Percentiles rank a stretch among this genome's conserved stretches.
Evolutionary conservation across 2,797 vertebrate species (phyloP).

Genomic region (Potorous gilbertii): DNA sequence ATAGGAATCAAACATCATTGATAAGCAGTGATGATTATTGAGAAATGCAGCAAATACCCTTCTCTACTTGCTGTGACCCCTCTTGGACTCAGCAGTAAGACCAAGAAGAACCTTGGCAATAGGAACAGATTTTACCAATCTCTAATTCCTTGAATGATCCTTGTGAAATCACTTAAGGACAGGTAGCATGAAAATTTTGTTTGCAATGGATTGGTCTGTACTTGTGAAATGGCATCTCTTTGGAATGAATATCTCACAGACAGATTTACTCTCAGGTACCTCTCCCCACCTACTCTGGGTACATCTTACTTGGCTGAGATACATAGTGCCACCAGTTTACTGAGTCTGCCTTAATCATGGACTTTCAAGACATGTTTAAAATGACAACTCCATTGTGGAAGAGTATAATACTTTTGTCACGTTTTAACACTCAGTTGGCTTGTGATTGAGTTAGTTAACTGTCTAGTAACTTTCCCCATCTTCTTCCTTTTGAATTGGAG

Average conservation of each 20-base stretch:
- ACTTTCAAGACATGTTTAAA: neutral
- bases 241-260: neutral
- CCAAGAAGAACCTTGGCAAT: neutral
- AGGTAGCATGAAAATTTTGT: neutral
- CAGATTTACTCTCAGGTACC: neutral
- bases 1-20: neutral
- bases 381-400: neutral
- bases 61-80: too few species aligned
- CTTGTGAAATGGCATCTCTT: neutral
- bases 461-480: neutral
- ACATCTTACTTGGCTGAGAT: neutral
- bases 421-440: neutral
- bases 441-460: neutral
- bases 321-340: neutral
- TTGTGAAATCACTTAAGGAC: neutral
- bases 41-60: neutral
- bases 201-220: neutral
- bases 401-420: neutral
- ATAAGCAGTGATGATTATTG: neutral
- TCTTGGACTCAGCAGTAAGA: neutral
- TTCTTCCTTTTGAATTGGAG: neutral
- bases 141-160: neutral
- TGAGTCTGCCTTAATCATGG: neutral
- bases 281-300: neutral
- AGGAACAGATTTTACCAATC: neutral